phyloP scores from a whole-genome alignment of 2,888 invertebrate genomes.

The Didymodactylos carnosus region DNA sequence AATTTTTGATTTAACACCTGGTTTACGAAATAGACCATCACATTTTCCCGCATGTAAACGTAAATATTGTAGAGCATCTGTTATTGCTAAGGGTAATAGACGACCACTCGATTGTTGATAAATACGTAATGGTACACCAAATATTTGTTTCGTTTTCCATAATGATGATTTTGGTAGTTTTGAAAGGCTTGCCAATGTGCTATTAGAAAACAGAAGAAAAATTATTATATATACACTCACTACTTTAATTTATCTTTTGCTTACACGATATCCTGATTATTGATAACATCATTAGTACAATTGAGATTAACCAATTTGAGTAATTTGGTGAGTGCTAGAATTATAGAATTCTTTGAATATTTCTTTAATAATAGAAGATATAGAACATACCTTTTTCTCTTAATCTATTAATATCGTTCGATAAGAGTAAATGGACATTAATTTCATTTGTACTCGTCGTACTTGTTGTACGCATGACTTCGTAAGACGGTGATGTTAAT shows the following conservation, averaged over 20 bases:
- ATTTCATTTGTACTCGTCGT: background rate
- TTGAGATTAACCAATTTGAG: background rate
- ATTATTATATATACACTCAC: background rate
- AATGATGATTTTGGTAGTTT: background rate
- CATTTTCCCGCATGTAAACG: background rate
- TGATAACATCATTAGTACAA: background rate
- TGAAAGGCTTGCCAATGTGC: background rate
- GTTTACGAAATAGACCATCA: background rate
- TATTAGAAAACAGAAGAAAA: background rate
- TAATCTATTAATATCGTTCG: background rate
- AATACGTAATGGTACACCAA: background rate
- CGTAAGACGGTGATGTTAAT: no score
- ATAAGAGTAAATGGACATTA: background rate
- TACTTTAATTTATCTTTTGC: background rate
- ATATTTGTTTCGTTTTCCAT: background rate
- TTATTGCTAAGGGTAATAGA: background rate
- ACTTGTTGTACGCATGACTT: background rate
- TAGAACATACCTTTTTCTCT: background rate
- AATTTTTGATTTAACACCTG: background rate
- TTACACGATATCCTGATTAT: background rate
- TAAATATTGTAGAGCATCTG: background rate
- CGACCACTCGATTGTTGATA: background rate
- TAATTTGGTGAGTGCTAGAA: background rate
- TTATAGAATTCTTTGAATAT: background rate
- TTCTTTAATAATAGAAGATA: background rate